Percentiles rank a stretch among this genome's conserved stretches.
phyloP scores from a whole-genome alignment of 2,113 vertebrate species.

The Apeltes quadracus region DNA sequence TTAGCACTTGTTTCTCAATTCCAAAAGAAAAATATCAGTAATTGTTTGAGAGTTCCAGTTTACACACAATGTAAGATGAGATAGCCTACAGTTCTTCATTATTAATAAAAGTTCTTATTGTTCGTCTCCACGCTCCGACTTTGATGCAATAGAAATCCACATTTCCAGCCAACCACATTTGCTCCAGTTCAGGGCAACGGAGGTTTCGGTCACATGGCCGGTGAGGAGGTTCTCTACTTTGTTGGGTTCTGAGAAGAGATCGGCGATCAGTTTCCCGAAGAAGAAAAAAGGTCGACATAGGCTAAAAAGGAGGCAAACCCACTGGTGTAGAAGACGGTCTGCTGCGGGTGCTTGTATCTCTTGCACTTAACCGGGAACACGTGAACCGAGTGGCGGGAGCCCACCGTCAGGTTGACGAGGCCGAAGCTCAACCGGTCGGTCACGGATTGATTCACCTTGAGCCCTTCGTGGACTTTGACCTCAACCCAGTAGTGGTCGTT shows the following conservation, averaged over 20 bases:
- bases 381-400: too few species aligned
- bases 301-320: constrained; percentile 23
- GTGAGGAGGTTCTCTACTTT: constrained; percentile 1
- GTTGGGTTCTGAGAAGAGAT: constrained; percentile 49
- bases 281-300: too few species aligned
- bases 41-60: too few species aligned
- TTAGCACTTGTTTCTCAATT: too few species aligned
- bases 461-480: not conserved
- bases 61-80: too few species aligned
- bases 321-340: constrained; percentile 62
- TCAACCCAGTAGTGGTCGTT: constrained; percentile 47
- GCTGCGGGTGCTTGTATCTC: constrained; percentile 53
- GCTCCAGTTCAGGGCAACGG: constrained; percentile 34
- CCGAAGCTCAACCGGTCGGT: too few species aligned
- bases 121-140: rapidly evolving
- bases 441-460: too few species aligned
- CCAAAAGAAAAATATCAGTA: too few species aligned
- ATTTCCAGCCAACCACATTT: constrained; percentile 35
- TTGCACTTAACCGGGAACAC: constrained; percentile 68
- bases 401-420: too few species aligned
- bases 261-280: too few species aligned
- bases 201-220: rapidly evolving
- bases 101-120: too few species aligned
- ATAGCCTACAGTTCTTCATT: too few species aligned
- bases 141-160: constrained; percentile 19